These are phyloP conservation scores for Elephantulus edwardii DNA, from an alignment of 2,113 vertebrate genomes.

Conservation along the genomic window DNA sequence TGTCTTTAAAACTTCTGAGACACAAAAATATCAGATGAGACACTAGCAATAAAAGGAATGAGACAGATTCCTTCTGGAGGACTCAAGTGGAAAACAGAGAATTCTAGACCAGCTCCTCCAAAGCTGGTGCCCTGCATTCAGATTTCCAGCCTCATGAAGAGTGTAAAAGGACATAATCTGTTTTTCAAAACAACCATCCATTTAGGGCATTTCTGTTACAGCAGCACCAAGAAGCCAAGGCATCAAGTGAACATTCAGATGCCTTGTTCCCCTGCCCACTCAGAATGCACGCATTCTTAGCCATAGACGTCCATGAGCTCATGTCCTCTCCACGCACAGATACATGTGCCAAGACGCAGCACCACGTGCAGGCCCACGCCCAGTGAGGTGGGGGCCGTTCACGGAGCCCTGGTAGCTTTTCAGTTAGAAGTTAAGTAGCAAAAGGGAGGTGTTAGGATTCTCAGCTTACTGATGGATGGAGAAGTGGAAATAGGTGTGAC, in stretches of 20 bases:
- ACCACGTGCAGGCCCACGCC: neutral
- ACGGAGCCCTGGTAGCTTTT: neutral
- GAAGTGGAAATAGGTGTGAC: neutral
- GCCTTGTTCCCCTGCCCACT: neutral
- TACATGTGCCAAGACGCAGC: neutral
- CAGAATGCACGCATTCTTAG: neutral
- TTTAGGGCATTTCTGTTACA: neutral
- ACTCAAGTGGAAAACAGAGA: neutral
- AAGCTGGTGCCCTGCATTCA: neutral
- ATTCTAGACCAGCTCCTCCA: neutral
- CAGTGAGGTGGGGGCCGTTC: fast-evolving
- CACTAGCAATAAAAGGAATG: neutral
- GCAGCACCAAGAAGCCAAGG: neutral
- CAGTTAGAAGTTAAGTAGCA: neutral
- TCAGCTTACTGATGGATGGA: neutral
- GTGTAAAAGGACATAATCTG: neutral
- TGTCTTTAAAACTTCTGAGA: neutral
- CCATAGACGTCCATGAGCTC: fast-evolving
- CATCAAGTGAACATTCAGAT: neutral
- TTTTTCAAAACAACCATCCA: neutral
- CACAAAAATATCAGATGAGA: neutral
- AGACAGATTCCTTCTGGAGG: neutral
- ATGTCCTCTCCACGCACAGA: neutral
- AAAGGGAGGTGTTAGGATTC: neutral
- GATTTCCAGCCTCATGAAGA: neutral